Base-by-base conservation (phyloP, 2,797 vertebrate species). In the Sebastes reedi region DNA sequence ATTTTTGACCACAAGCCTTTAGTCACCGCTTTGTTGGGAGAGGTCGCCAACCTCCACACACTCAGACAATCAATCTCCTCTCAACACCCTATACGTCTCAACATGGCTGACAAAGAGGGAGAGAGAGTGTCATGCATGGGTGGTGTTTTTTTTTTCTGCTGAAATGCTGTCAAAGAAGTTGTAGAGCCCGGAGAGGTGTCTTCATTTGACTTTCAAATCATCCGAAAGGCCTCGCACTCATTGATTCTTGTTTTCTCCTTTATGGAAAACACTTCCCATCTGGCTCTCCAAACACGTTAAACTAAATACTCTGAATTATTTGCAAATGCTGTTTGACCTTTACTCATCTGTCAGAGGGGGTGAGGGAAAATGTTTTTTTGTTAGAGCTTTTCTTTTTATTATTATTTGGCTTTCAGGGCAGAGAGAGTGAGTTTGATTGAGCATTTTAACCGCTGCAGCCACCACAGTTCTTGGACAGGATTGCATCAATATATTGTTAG, bases 31-130 rank as follows among this genome's bases (percentile, higher is more conserved):
- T 89, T 85, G 80, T 86, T 86, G 78, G 39, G 83, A 79, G 72
- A 80, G 88, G 88, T 91, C 72, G 16, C 61, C 72, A 55, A 67
- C 79, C 79, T 2, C 39, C 86, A 83, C 80, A 68, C 83, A 68
- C 83, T 86, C 73, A 74, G 50, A 77, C 82, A 82, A 94, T 93
- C 90, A 89, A 92, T 93, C 90, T 82, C 80, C 70, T 79, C 78
- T 65, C 80, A 81, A 82, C 82, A 65, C 7, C 52, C 25, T 27
- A n/a, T 56, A 77, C 70, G 50, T 62, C 50, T 74, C 67, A 27
- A 54, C 42, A 1, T 75, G 72, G 81, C 68, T 77, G 71, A 88
- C 73, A 86, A 46, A 39, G 75, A 79, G 30, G n/a, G 10, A 55
- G 52, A 72, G 78, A 81, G 76, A 34, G 78, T 64, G 83, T 65